Evolutionary conservation across 2,797 vertebrate species (phyloP), one percentile per base, ranked within the genome.

Genomic region (Myotis planiceps): DNA sequence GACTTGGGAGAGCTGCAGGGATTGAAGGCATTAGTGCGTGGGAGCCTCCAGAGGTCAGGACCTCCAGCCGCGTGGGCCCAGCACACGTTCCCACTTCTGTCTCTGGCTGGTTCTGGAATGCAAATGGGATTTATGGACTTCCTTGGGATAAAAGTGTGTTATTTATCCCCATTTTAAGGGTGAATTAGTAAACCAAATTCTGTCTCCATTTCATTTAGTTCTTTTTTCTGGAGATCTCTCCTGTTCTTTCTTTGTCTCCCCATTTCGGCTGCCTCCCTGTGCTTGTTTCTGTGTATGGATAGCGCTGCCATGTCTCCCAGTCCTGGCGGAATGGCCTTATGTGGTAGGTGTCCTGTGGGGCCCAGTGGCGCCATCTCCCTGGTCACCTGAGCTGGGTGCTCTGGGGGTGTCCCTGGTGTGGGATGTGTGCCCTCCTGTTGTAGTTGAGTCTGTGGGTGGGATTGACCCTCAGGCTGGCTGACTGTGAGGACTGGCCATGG

Each of bases 121-220:
- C 23, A 86, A 55, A 66, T 78, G 49, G 16, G 69, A 27, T 42
- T 88, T 71, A 53, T 71, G 90, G 32, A 75, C 66, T 74, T 94
- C 37, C 47, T 91, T 78, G 83, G 55, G 66, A 65, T 91, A 53
- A 25, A 51, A 94, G 27, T 42, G 18, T 82, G 6, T 89, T 88
- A 68, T 49, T 92, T 78, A 69, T 87, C 4, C 6, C 55, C 45
- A 15, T 65, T 91, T 84, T 88, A 89, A 63, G 10, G 27, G n/a
- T 39, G 68, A n/a, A 49, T 69, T 85, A 93, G 78, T 92, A 86
- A 93, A 2, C 45, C 23, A 80, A 39, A 76, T 90, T 80, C 63
- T 66, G 15, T 53, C 74, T 53, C 49, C 47, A 25, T 34, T 76
- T 76, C 12, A 3, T 53, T 15, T 15, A 34, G n/a, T 53, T 34